Evolutionary conservation across 64 coral and sea anemone species (phyloP).

Genomic region (Hydrozoanthus tunicans): DNA sequence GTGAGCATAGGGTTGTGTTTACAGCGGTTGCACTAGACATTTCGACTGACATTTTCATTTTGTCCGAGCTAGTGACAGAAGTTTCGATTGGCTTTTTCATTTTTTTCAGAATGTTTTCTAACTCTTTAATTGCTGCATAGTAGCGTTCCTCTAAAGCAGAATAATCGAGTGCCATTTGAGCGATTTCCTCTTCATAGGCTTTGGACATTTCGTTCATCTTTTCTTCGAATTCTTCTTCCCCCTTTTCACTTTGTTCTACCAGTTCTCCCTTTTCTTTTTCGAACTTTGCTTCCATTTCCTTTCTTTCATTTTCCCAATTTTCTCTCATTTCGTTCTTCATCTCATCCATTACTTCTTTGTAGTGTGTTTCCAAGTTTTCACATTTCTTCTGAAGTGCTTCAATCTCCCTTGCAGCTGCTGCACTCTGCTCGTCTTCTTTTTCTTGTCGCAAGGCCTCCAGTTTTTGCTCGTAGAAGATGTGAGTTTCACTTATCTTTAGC

Average conservation of each 20-base stretch:
- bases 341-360: conserved; percentile 35
- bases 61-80: neutral
- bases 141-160: conserved; percentile 34
- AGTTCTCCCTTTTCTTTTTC: conserved; percentile 33
- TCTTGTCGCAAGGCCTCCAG: conserved; percentile 41
- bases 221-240: neutral
- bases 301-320: conserved; percentile 45
- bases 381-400: conserved; percentile 17
- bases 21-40: neutral
- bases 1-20: neutral
- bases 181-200: conserved; percentile 7
- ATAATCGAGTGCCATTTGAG: conserved; percentile 16
- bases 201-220: conserved; percentile 12
- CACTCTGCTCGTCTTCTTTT: conserved; percentile 23
- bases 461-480: conserved; percentile 29
- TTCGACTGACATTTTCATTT: conserved; percentile 43
- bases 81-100: conserved; percentile 47
- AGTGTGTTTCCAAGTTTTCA: conserved; percentile 34
- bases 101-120: conserved; percentile 2
- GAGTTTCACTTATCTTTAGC: conserved; percentile 38
- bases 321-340: conserved; percentile 49
- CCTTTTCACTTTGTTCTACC: conserved; percentile 24
- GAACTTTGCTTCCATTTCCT: conserved; percentile 45
- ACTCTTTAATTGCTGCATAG: conserved; percentile 12
- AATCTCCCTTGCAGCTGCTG: conserved; percentile 20